Evolutionary conservation across 2,888 invertebrate species (phyloP).

Genomic region (Diarsia brunnea): DNA sequence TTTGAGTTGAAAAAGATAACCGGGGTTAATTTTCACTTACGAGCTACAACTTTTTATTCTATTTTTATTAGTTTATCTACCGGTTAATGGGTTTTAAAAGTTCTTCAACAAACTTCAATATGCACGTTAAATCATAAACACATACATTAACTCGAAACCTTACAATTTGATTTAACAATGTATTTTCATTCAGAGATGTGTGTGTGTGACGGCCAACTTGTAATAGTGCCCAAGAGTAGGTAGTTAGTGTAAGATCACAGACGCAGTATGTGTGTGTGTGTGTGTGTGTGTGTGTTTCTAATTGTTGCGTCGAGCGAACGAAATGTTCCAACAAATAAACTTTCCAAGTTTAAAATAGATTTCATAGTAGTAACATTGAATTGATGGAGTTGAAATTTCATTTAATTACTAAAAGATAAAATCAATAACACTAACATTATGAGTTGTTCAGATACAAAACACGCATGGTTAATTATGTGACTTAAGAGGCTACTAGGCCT

Average conservation of each 20-base stretch:
- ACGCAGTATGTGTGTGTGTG: too few relatives aligned
- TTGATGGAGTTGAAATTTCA: not conserved
- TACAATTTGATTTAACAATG: not conserved
- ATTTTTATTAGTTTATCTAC: too few relatives aligned
- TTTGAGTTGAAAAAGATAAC: not conserved
- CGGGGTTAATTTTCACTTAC: not conserved
- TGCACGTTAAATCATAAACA: not conserved
- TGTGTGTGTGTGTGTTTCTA: slow-evolving; percentile 14
- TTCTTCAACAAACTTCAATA: not conserved
- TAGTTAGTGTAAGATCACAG: not conserved
- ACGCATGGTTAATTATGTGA: not conserved
- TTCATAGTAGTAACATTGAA: not conserved
- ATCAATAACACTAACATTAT: not conserved
- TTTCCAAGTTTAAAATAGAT: not conserved
- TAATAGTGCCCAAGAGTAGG: not conserved
- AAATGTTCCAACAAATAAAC: slow-evolving; percentile 3
- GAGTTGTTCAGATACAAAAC: not conserved
- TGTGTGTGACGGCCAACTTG: not conserved
- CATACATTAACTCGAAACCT: not conserved
- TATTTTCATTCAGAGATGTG: not conserved
- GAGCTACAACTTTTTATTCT: not conserved
- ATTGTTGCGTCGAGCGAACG: not conserved
- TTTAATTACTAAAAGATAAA: not conserved
- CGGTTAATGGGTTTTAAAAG: not conserved
- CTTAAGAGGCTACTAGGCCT: not conserved